Percentiles rank a stretch among this genome's conserved stretches.
phyloP scores from a whole-genome alignment of 2,797 vertebrate genomes.

The Chanos chanos region DNA sequence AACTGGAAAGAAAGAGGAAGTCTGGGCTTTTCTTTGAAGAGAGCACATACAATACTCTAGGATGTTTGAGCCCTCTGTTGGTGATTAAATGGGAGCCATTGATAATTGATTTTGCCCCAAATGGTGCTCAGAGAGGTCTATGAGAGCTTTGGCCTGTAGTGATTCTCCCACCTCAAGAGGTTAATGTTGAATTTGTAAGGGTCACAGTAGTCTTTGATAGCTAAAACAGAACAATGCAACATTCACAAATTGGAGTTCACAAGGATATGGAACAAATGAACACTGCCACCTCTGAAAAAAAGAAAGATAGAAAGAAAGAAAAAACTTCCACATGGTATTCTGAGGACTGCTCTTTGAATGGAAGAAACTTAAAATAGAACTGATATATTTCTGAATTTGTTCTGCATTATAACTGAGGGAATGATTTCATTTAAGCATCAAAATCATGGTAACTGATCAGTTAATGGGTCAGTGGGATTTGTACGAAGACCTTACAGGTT shows the following conservation, averaged over 20 bases:
- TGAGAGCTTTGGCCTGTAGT: not conserved
- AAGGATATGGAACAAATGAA: not conserved
- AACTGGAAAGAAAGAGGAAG: slow-evolving; percentile 1
- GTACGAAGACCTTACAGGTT: no score
- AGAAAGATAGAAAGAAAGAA: no score
- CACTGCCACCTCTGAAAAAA: slow-evolving; percentile 10
- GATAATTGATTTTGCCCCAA: slow-evolving; percentile 1
- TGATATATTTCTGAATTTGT: not conserved
- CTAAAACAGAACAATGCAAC: slow-evolving; percentile 20
- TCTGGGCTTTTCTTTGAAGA: not conserved
- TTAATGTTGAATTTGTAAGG: not conserved
- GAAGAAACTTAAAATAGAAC: not conserved
- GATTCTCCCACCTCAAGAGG: not conserved
- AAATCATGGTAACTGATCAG: no score
- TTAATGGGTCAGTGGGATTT: no score
- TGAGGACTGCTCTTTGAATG: not conserved
- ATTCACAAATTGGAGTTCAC: slow-evolving; percentile 17
- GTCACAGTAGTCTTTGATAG: slow-evolving; percentile 9
- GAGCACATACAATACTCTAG: not conserved
- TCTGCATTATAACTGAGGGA: no score
- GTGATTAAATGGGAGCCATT: slow-evolving; percentile 8
- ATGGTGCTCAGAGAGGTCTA: not conserved
- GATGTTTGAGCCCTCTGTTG: not conserved
- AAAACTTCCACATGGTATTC: not conserved
- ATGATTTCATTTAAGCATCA: no score